Percentiles rank a stretch among this genome's conserved stretches.
These are phyloP conservation scores for Paraescarpia echinospica DNA, from an alignment of 1,140 invertebrate genomes.

Conservation along the genomic window DNA sequence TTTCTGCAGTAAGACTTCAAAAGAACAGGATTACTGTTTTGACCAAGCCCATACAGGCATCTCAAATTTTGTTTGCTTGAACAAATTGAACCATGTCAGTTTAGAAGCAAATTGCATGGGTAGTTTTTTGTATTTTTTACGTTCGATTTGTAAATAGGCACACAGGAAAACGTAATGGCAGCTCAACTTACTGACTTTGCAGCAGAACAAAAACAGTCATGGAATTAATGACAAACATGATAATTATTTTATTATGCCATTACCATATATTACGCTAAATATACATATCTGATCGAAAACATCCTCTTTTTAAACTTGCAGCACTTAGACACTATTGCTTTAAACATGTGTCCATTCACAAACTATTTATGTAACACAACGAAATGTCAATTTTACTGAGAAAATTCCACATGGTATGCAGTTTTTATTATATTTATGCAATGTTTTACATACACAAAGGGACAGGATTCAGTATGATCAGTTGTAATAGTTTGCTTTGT, in stretches of 20 bases:
- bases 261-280: background rate
- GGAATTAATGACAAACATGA: no score
- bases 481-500: no score
- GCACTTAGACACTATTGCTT: no score
- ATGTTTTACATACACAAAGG: background rate
- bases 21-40: background rate
- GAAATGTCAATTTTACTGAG: background rate
- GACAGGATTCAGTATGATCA: background rate
- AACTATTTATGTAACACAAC: background rate
- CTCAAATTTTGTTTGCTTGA: background rate
- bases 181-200: background rate
- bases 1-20: background rate
- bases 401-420: background rate
- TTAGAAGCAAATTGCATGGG: background rate
- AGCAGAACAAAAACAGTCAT: background rate
- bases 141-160: background rate
- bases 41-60: background rate
- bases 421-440: background rate
- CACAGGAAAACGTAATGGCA: background rate
- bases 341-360: no score
- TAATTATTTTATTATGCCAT: no score
- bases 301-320: background rate
- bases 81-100: background rate
- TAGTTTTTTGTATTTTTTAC: background rate
- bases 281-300: no score